Evolutionary conservation across 2,113 vertebrate species (phyloP), one percentile per base, ranked within the genome.

Genomic region (Collichthys lucidus): DNA sequence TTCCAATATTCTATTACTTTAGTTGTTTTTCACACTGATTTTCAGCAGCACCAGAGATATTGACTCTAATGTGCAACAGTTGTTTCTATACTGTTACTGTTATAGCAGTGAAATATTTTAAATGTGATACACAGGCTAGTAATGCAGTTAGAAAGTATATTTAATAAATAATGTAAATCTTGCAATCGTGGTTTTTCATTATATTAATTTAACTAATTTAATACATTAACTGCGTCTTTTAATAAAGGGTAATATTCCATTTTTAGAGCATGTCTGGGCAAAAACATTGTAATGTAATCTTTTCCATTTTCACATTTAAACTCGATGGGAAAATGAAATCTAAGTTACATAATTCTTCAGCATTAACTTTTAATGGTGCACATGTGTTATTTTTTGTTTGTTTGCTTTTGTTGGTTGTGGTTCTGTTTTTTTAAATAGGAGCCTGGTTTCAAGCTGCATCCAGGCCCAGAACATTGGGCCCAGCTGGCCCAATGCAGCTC

Each of bases 281-380:
- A 35, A 40, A 24, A 67, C 10, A 11, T 59, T 59, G 1, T 15
- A 46, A 16, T 61, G 6, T 0, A 7, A 2, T 19, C 62, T 53
- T 56, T 5, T 62, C 29, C 31, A 49, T 29, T 65, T n/a, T n/a
- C 1, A 44, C 4, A 55, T 74, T 40, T 17, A 16, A 22, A 50
- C 42, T 12, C n/a, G 11, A 59, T 80, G 76, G 77, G 35, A 84
- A 64, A 85, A 91, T 90, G 89, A 70, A 57, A 50, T 72, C 50
- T 44, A 64, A 72, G 56, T 87, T 68, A 65, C 53, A 56, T 49
- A 87, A 87, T 73, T 74, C 47, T 70, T 70, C 78, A 74, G 63
- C 35, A 40, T 8, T 35, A 35, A 35, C 31, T 35, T 35, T 35
- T 7, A 35, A 35, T 35, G 31, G 31, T 35, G 31, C 31, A 35